These are phyloP conservation scores for Ypsolopha sequella DNA, from an alignment of 2,888 invertebrate species.

Conservation along the genomic window DNA sequence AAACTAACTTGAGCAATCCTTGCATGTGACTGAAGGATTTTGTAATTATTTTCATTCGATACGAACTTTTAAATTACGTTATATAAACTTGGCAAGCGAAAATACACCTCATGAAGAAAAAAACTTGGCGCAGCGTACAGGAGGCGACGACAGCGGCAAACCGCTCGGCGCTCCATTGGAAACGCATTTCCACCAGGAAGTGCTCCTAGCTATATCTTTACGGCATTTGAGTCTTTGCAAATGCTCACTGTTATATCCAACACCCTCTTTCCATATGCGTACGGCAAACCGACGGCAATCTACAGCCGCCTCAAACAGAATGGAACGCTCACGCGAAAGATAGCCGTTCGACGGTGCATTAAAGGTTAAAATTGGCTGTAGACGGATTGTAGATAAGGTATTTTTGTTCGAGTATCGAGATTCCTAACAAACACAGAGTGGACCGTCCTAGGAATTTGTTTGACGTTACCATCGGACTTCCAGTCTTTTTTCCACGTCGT, in stretches of 20 bases:
- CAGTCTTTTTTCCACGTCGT: slow-evolving; percentile 28
- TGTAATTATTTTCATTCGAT: neutral
- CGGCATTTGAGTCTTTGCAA: slow-evolving; percentile 37
- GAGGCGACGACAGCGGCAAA: neutral
- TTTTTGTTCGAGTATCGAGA: slow-evolving; percentile 3
- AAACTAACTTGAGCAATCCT: no score
- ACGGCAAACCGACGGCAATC: slow-evolving; percentile 6
- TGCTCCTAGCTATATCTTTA: slow-evolving; percentile 32
- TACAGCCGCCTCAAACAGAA: neutral
- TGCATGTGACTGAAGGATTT: no score
- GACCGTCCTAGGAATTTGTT: slow-evolving; percentile 43
- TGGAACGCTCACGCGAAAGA: neutral
- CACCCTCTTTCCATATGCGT: slow-evolving; percentile 25
- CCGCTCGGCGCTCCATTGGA: slow-evolving; percentile 11
- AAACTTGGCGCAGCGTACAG: neutral
- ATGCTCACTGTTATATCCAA: slow-evolving; percentile 30
- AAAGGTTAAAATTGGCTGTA: neutral
- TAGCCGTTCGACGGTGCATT: neutral
- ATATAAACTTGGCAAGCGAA: neutral
- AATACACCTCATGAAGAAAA: neutral
- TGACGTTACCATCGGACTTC: slow-evolving; percentile 36
- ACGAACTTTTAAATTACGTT: neutral
- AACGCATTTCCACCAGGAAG: slow-evolving; percentile 48
- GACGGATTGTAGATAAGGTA: neutral
- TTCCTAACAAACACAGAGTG: slow-evolving; percentile 20